Evolutionary conservation across 2,888 invertebrate species (phyloP).

Genomic region (Synanthedon myopaeformis): DNA sequence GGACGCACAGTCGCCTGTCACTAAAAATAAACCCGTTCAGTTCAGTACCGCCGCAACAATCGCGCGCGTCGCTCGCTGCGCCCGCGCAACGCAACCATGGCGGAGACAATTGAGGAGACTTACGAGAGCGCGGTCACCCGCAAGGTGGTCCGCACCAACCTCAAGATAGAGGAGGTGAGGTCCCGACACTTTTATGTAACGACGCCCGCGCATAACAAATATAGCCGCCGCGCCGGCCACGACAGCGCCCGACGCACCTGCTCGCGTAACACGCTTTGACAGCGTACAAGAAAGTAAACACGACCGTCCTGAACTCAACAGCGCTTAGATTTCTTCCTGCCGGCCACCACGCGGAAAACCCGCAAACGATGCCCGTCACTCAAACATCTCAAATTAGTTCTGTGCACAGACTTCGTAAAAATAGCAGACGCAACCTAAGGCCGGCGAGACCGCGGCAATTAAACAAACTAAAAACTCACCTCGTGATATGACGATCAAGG

Average conservation of each 20-base stretch:
- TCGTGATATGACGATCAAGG: too few relatives aligned
- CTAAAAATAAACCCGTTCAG: constrained; percentile 61
- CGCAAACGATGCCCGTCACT: constrained; percentile 12
- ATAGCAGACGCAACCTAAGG: too few relatives aligned
- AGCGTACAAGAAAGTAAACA: constrained; percentile 63
- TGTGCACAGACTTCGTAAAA: constrained; percentile 1
- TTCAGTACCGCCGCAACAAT: constrained; percentile 61
- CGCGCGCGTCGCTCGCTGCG: constrained; percentile 64
- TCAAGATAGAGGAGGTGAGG: constrained; percentile 81
- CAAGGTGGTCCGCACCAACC: constrained; percentile 76
- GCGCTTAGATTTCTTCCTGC: constrained; percentile 5
- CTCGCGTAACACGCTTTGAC: constrained; percentile 62
- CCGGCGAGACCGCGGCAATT: background rate
- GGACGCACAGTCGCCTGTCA: constrained; percentile 37
- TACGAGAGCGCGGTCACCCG: constrained; percentile 78
- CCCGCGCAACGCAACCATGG: constrained; percentile 68
- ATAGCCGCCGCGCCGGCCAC: constrained; percentile 31
- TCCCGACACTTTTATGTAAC: constrained; percentile 55
- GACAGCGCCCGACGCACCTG: constrained; percentile 39
- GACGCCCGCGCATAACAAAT: constrained; percentile 51
- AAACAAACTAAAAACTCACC: too few relatives aligned
- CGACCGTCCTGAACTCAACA: constrained; percentile 15
- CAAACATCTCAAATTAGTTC: constrained; percentile 2
- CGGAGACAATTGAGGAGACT: constrained; percentile 77
- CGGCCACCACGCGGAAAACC: constrained; percentile 2